These are phyloP conservation scores for Enoplosus armatus DNA, from an alignment of 2,797 vertebrate genomes.

Conservation along the genomic window DNA sequence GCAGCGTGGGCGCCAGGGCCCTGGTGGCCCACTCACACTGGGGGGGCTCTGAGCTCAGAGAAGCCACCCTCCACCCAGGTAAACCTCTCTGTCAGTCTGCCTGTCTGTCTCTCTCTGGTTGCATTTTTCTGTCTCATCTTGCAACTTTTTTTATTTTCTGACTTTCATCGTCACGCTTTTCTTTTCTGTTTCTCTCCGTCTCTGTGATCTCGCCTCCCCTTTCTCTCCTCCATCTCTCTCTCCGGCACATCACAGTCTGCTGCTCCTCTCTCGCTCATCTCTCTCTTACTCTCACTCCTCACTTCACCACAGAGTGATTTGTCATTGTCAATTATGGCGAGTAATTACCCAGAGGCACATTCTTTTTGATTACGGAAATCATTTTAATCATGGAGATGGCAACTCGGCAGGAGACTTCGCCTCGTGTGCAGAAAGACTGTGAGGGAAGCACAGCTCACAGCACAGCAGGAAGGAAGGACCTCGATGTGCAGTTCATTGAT, in stretches of 20 bases:
- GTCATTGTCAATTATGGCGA: conserved; percentile 56
- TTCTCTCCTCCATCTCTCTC: conserved; percentile 38
- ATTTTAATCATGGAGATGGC: conserved; percentile 57
- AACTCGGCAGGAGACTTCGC: conserved; percentile 25
- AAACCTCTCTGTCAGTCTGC: conserved; percentile 61
- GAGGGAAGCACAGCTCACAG: conserved; percentile 14
- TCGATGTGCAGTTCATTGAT: conserved; percentile 21
- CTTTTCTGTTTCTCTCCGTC: conserved; percentile 4
- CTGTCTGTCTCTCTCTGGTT: conserved; percentile 32
- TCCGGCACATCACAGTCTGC: conserved; percentile 28
- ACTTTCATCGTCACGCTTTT: neutral
- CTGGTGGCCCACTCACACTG: conserved; percentile 60
- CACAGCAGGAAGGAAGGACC: conserved; percentile 21
- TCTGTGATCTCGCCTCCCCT: conserved; percentile 37
- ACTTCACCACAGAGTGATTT: conserved; percentile 42
- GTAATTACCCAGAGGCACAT: conserved; percentile 58
- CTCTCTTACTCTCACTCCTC: conserved; percentile 39
- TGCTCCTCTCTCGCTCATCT: conserved; percentile 39
- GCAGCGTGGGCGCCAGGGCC: conserved; percentile 68
- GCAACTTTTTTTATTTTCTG: conserved; percentile 14
- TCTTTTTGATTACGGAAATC: conserved; percentile 59
- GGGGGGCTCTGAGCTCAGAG: conserved; percentile 78
- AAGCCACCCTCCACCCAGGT: conserved; percentile 79
- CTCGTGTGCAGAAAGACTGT: neutral
- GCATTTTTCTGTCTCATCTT: conserved; percentile 24